Conservation (phyloP, 2,797 vertebrate genomes). For the Hyperoplus immaculatus region DNA sequence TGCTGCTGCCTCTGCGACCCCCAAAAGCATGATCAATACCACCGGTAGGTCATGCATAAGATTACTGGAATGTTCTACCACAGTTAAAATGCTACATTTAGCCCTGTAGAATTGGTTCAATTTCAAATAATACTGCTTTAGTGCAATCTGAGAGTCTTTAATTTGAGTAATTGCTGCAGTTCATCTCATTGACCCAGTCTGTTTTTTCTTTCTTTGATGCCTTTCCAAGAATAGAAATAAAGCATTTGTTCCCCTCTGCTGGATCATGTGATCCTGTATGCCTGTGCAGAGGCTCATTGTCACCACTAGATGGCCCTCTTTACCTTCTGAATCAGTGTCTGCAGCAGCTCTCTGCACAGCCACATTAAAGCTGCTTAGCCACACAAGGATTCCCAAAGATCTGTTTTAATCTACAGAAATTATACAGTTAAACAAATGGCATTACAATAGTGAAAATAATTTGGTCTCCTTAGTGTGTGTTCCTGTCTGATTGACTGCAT, state of each 20-base stretch:
- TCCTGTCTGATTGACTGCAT: constrained; percentile 16
- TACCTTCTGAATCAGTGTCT: constrained; percentile 44
- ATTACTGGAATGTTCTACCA: background rate
- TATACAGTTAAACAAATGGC: no score
- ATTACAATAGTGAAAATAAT: background rate
- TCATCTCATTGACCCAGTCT: constrained; percentile 40
- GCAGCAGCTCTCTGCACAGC: background rate
- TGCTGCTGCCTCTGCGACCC: constrained; percentile 91
- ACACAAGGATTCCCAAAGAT: constrained; percentile 17
- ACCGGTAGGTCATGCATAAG: constrained; percentile 70
- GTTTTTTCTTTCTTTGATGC: constrained; percentile 29
- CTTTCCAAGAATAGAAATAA: constrained; percentile 49
- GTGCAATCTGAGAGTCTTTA: constrained; percentile 21
- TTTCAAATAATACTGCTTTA: constrained; percentile 17
- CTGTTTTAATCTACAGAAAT: no score
- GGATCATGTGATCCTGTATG: constrained; percentile 29
- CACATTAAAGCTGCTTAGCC: constrained; percentile 1
- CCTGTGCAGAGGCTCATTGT: constrained; percentile 22
- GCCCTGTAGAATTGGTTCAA: background rate
- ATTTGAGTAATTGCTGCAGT: constrained; percentile 38
- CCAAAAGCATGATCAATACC: constrained; percentile 99
- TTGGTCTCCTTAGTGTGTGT: background rate
- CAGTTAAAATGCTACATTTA: background rate
- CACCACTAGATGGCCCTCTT: constrained; percentile 83
- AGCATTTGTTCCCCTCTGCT: background rate